These are phyloP conservation scores for Arctocebus calabarensis DNA, from an alignment of 2,797 vertebrate species.

Conservation along the genomic window DNA sequence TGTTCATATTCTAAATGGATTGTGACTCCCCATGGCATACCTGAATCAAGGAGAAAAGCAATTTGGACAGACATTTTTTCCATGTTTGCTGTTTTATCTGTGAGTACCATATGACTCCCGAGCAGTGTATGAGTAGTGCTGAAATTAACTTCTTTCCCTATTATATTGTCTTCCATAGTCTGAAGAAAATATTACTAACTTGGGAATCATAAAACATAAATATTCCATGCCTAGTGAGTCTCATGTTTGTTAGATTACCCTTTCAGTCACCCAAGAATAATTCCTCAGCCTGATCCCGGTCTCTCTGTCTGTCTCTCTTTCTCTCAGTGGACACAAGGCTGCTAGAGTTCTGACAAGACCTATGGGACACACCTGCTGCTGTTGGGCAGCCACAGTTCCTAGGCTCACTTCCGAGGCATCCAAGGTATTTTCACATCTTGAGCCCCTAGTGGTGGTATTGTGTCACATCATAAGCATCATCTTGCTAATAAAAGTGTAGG, in stretches of 20 bases:
- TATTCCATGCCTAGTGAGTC: constrained; percentile 29
- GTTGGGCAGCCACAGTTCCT: background rate
- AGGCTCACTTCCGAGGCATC: background rate
- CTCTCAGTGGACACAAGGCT: background rate
- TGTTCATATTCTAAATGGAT: constrained; percentile 77
- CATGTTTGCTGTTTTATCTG: constrained; percentile 24
- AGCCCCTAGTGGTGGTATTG: background rate
- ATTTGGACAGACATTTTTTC: constrained; percentile 52
- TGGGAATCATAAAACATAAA: constrained; percentile 65
- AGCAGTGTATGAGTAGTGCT: background rate
- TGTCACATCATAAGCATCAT: background rate
- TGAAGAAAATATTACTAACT: constrained; percentile 67
- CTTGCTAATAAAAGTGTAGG: constrained; percentile 28
- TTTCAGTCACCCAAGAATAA: constrained; percentile 48
- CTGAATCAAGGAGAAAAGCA: constrained; percentile 67
- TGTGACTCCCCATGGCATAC: constrained; percentile 61
- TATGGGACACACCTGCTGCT: background rate
- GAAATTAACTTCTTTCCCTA: constrained; percentile 63
- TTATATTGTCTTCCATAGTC: background rate
- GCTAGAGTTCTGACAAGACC: background rate
- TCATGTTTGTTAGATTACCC: constrained; percentile 62
- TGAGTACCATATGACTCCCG: background rate
- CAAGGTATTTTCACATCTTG: background rate
- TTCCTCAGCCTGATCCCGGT: background rate
- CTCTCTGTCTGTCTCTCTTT: background rate